Base-by-base conservation (phyloP, 2,888 invertebrate genomes). In the Nyleta sp. region DNA sequence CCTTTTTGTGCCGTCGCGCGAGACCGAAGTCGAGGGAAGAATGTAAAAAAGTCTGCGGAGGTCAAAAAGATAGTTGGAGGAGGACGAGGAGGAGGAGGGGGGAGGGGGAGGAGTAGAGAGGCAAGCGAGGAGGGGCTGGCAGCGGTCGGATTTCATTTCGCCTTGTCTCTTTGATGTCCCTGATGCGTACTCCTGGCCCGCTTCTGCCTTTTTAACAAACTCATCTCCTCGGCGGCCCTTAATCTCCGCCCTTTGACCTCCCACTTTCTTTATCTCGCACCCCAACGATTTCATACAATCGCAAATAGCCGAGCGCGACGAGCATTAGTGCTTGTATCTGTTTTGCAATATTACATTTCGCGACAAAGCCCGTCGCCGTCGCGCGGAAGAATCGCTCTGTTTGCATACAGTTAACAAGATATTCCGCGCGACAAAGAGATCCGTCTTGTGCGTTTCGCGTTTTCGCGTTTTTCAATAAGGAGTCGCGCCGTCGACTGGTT, bases 191-290 rank as follows among this genome's bases (percentile, higher is more conserved):
- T 87, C 87, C 87, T 91, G 89, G 88, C 87, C 89, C 88, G 91
- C 89, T 91, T 91, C 90, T 91, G 89, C 89, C 90, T 90, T 91
- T 91, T 91, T 90, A 91, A 91, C 91, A 91, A 91, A 91, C 91
- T 91, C 91, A 91, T 91, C 90, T 91, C 87, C 88, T 89, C 87
- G 82, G 86, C 85, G 85, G 87, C 87, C 89, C 89, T 89, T 90
- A 89, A 89, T 90, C 90, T 90, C 89, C 89, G 89, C 87, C 89
- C 87, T 89, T 86, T 87, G 84, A 85, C 62, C 80, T 79, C 82
- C 82, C 81, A 81, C 84, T 84, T 83, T 80, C 84, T 83, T 83
- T 83, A 79, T 71, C 76, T 83, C 79, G 73, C 74, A 73, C 68
- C 73, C 73, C 74, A 57, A 33, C 71, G 67, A 71, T 72, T 78